Percentiles rank a stretch among this genome's conserved stretches.
Evolutionary conservation across 2,888 invertebrate genomes (phyloP).

Genomic region (Agrochola lota): DNA sequence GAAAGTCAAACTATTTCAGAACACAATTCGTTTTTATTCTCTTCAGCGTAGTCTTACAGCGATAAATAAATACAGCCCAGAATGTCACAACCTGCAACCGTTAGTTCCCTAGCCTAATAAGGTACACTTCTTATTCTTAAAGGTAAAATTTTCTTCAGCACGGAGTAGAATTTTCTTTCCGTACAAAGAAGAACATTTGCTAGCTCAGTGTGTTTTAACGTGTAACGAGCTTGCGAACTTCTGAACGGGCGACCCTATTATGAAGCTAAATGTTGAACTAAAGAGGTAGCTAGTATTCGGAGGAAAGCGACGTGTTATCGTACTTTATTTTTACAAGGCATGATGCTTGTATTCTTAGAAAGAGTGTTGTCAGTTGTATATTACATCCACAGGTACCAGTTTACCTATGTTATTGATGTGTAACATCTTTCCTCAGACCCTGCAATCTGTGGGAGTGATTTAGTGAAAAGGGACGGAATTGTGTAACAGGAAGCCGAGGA

Average conservation of each 20-base stretch:
- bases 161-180: conserved; percentile 32
- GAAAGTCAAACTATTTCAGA: background rate
- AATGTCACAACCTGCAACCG: conserved; percentile 13
- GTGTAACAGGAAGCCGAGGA: too few relatives aligned
- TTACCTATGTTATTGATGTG: background rate
- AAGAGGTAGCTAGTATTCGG: conserved; percentile 15
- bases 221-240: conserved; percentile 53
- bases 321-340: conserved; percentile 1
- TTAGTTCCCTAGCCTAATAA: conserved; percentile 37
- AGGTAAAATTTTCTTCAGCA: conserved; percentile 18
- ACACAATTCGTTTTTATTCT: background rate
- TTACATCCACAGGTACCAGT: too few relatives aligned
- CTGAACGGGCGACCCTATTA: conserved; percentile 40
- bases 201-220: conserved; percentile 43
- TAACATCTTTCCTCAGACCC: too few relatives aligned
- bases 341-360: background rate
- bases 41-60: background rate
- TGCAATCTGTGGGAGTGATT: too few relatives aligned
- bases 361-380: background rate
- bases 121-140: conserved; percentile 34
- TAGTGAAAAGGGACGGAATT: too few relatives aligned
- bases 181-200: conserved; percentile 35
- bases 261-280: conserved; percentile 23
- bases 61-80: background rate
- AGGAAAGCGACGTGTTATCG: background rate